Evolutionary conservation across 2,797 vertebrate genomes (phyloP).

Genomic region (Molossus molossus): DNA sequence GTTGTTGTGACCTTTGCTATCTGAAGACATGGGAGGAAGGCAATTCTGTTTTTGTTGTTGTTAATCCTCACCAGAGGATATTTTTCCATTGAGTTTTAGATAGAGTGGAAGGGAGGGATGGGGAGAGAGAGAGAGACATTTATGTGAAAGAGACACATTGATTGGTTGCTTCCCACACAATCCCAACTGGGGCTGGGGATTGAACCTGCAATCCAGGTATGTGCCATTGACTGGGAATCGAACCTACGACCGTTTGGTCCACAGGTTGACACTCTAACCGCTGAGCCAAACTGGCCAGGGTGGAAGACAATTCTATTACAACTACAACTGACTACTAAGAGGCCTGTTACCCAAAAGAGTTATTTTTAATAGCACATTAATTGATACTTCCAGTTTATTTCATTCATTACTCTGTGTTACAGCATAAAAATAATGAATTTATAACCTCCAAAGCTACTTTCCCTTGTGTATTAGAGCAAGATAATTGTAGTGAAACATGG

Average conservation of each 20-base stretch:
- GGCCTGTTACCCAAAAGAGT: conserved; percentile 33
- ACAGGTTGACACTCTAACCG: too few species aligned
- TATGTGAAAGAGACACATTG: too few species aligned
- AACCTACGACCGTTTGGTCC: too few species aligned
- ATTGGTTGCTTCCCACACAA: too few species aligned
- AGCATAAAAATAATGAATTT: conserved; percentile 64
- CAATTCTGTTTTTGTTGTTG: background rate
- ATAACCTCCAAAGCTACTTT: background rate
- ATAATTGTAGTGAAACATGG: conserved; percentile 39
- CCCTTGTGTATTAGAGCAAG: conserved; percentile 22
- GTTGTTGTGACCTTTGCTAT: conserved; percentile 48
- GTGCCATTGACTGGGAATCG: too few species aligned
- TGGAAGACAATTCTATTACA: conserved; percentile 46
- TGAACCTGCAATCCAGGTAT: too few species aligned
- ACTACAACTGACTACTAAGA: conserved; percentile 52
- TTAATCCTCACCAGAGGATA: too few species aligned
- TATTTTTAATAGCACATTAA: conserved; percentile 63
- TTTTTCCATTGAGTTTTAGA: too few species aligned
- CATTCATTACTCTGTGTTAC: conserved; percentile 19
- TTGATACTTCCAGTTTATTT: conserved; percentile 50
- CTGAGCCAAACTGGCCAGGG: background rate
- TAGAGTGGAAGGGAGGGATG: too few species aligned
- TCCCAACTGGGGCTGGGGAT: too few species aligned
- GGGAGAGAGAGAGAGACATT: too few species aligned
- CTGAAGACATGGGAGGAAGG: conserved; percentile 45